Evolutionary conservation across 2,113 vertebrate genomes (phyloP).

Genomic region (Mormyrus lacerda): DNA sequence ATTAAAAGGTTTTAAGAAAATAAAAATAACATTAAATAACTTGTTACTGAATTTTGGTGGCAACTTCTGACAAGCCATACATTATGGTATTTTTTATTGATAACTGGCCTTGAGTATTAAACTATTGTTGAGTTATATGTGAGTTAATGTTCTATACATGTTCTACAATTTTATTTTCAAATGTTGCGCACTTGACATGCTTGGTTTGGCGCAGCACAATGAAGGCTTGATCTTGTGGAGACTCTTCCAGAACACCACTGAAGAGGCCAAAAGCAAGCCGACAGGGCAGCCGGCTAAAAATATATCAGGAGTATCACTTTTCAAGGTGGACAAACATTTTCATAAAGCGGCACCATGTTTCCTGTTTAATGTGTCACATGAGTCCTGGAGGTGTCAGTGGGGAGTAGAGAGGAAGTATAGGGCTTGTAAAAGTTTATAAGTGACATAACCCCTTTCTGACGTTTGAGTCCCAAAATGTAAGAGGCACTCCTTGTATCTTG

Average conservation of each 20-base stretch:
- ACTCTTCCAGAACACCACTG: not conserved
- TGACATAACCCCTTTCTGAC: constrained; percentile 15
- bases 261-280: not conserved
- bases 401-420: not conserved
- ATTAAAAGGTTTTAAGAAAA: not conserved
- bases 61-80: not conserved
- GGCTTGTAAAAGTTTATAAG: not conserved
- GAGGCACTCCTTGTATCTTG: not conserved
- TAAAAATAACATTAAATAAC: not conserved
- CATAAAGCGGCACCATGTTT: constrained; percentile 17
- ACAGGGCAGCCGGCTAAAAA: constrained; percentile 22
- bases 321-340: constrained; percentile 32
- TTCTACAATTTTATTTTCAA: not conserved
- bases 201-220: not conserved
- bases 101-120: not conserved
- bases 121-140: not conserved
- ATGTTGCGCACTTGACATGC: not conserved
- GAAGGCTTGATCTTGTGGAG: not conserved
- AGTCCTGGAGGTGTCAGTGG: not conserved
- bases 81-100: not conserved
- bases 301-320: constrained; percentile 25
- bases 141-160: not conserved
- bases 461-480: not conserved
- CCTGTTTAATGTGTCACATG: not conserved
- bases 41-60: not conserved